phyloP scores from a whole-genome alignment of 2,888 invertebrate species.

The Criorhina ranunculi region DNA sequence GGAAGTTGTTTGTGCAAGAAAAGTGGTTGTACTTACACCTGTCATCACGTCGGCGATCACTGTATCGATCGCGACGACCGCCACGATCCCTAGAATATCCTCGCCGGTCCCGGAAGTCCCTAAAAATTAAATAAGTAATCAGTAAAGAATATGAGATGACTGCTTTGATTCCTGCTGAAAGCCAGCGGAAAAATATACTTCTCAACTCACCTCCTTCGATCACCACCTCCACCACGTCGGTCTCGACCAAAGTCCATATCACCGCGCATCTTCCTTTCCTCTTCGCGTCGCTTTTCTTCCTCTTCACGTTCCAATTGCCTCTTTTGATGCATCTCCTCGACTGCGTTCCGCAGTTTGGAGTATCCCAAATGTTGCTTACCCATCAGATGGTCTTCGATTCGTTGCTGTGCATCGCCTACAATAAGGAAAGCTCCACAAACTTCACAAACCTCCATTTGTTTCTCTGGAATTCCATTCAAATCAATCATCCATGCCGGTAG shows the following conservation, averaged over 20 bases:
- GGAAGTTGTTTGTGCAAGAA: neutral
- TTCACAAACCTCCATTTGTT: constrained; percentile 99
- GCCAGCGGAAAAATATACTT: neutral
- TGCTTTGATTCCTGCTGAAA: too few relatives aligned
- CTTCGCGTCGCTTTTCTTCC: constrained; percentile 84
- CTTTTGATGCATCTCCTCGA: constrained; percentile 88
- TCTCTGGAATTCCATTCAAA: constrained; percentile 94
- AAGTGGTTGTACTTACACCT: constrained; percentile 51
- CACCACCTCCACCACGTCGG: constrained; percentile 73
- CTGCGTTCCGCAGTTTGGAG: constrained; percentile 89
- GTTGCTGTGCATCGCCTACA: constrained; percentile 98
- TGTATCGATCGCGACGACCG: constrained; percentile 79
- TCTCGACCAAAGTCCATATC: constrained; percentile 82
- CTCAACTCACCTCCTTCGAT: constrained; percentile 64
- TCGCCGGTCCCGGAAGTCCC: constrained; percentile 80
- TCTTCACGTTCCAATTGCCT: constrained; percentile 88
- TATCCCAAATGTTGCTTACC: constrained; percentile 99
- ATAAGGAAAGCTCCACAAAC: constrained; percentile 99
- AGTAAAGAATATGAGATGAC: too few relatives aligned
- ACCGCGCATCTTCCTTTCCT: constrained; percentile 79
- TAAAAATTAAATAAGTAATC: constrained; percentile 6
- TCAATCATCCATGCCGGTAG: constrained; percentile 89
- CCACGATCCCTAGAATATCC: constrained; percentile 81
- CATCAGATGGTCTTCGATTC: constrained; percentile 98
- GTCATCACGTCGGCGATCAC: constrained; percentile 59